Evolutionary conservation across 2,797 vertebrate species (phyloP).

Genomic region (Aphelocoma californica): DNA sequence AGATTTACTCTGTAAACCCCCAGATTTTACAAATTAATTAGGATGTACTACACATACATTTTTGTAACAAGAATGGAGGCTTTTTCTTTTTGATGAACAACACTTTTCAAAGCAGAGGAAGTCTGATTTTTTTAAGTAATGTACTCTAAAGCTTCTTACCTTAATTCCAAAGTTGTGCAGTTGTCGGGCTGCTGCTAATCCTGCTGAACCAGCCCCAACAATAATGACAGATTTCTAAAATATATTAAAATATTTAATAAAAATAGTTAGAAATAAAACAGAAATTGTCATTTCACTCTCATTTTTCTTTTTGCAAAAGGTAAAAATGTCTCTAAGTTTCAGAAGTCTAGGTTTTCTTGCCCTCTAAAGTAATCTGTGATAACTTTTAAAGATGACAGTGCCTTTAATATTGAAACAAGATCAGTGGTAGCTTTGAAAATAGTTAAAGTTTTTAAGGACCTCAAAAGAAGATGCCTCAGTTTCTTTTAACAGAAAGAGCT

Average conservation of each 20-base stretch:
- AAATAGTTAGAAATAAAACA: not conserved
- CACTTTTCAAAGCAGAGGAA: not conserved
- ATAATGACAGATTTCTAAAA: constrained; percentile 89
- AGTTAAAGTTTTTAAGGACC: not conserved
- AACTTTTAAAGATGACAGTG: not conserved
- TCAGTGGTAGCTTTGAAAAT: not conserved
- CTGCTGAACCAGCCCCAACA: constrained; percentile 91
- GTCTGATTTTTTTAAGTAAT: not conserved
- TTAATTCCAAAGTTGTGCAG: constrained; percentile 94
- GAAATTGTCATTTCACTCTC: not conserved
- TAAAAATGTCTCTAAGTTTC: not conserved
- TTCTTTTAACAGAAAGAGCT: not conserved
- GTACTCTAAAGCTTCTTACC: constrained; percentile 72
- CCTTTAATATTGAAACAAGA: not conserved
- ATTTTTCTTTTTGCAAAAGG: not conserved
- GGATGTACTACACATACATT: not conserved
- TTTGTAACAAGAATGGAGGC: not conserved
- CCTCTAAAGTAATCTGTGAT: not conserved
- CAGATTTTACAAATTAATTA: not conserved
- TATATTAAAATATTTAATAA: not conserved
- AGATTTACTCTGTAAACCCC: not conserved
- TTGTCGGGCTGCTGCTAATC: constrained; percentile 93
- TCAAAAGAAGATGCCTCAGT: not conserved
- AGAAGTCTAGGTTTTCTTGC: not conserved
- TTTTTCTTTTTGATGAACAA: not conserved